A percentile compares a stretch with the other conserved stretches of the same genome.
These are phyloP conservation scores for Irena cyanogastra DNA, from an alignment of 2,113 vertebrate genomes.

Conservation along the genomic window DNA sequence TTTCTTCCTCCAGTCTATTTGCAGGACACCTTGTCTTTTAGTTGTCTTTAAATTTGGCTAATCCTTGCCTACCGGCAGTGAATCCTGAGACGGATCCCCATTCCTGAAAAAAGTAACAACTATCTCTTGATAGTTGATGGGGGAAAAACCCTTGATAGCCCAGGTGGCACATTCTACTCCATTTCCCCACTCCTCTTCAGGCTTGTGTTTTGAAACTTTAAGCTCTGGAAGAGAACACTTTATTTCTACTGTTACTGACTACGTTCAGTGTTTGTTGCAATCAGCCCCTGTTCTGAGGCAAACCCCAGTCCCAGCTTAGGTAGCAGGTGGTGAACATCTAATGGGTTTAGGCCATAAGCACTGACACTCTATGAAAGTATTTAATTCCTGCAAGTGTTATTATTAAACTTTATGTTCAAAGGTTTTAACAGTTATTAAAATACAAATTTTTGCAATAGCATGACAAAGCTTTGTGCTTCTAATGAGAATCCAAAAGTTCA, in stretches of 20 bases:
- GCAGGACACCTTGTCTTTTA: neutral
- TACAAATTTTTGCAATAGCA: neutral
- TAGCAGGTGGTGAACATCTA: neutral
- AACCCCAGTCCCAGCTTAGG: neutral
- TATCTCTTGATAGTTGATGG: neutral
- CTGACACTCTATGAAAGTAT: accelerated
- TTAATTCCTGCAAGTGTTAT: neutral
- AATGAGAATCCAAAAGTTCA: neutral
- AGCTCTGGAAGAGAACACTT: neutral
- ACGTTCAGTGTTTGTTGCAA: accelerated
- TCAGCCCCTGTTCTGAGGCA: neutral
- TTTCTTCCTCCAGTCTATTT: neutral
- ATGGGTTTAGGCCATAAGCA: neutral
- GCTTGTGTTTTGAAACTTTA: neutral
- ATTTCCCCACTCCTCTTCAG: neutral
- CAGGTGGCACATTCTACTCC: neutral
- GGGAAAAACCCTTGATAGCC: neutral
- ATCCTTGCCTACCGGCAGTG: neutral
- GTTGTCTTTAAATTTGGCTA: neutral
- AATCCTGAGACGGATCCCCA: neutral
- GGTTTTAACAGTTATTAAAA: slow-evolving; percentile 19
- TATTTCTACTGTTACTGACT: neutral
- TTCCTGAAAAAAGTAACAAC: neutral
- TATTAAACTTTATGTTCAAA: slow-evolving; percentile 4
- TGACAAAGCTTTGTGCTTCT: neutral